Percentiles rank a stretch among this genome's conserved stretches.
phyloP scores from a whole-genome alignment of 2,888 invertebrate species.

The Agriopis marginaria region DNA sequence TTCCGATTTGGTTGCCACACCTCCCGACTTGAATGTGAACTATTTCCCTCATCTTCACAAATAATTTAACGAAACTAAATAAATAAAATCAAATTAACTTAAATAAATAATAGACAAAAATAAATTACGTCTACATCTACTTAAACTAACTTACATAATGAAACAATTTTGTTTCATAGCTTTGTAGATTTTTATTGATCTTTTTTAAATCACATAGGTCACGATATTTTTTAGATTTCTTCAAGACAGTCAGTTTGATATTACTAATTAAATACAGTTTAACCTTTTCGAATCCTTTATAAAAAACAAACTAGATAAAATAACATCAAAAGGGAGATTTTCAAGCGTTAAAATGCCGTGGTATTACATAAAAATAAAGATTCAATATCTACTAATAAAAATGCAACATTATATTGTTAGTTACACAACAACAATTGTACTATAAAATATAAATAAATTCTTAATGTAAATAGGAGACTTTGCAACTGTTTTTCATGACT shows the following conservation, averaged over 20 bases:
- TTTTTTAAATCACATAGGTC: constrained; percentile 42
- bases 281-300: constrained; percentile 29
- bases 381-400: constrained; percentile 45
- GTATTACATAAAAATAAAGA: constrained; percentile 23
- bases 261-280: constrained; percentile 31
- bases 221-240: constrained; percentile 39
- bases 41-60: constrained; percentile 90
- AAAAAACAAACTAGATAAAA: constrained; percentile 11
- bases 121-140: constrained; percentile 64
- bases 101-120: constrained; percentile 59
- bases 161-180: constrained; percentile 55
- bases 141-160: constrained; percentile 50
- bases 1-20: constrained; percentile 89
- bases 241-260: constrained; percentile 28
- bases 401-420: constrained; percentile 46
- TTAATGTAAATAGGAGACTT: constrained; percentile 35
- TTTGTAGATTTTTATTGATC: constrained; percentile 44
- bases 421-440: constrained; percentile 32
- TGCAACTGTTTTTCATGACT: constrained; percentile 43
- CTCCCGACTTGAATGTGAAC: constrained; percentile 90
- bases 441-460: constrained; percentile 32
- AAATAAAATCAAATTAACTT: constrained; percentile 50
- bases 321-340: constrained; percentile 9
- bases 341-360: constrained; percentile 7
- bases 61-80: constrained; percentile 64